Percentiles rank a stretch among this genome's conserved stretches.
These are phyloP conservation scores for Aphidius gifuensis DNA, from an alignment of 1,140 invertebrate genomes.

Conservation along the genomic window DNA sequence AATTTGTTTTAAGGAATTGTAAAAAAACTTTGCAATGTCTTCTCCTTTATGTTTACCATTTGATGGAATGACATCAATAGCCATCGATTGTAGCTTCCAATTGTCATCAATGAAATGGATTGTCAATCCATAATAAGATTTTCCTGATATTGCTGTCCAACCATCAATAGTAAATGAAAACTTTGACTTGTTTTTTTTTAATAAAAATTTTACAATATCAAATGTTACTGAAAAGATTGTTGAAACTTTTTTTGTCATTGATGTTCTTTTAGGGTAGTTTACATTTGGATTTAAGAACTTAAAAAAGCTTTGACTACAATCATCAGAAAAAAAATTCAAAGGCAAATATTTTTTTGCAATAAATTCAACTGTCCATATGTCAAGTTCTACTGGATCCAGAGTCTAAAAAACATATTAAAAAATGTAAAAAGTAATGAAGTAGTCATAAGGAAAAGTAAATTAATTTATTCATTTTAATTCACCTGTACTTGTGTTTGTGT, in stretches of 20 bases:
- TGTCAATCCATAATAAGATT: conserved; percentile 25
- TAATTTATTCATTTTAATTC: background rate
- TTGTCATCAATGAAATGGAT: conserved; percentile 26
- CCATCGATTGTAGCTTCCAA: conserved; percentile 22
- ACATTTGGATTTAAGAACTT: conserved; percentile 6
- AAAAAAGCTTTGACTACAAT: conserved; percentile 23
- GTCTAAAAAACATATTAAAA: background rate
- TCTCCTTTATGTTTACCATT: conserved; percentile 22
- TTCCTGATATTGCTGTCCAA: conserved; percentile 21
- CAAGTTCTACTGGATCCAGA: background rate
- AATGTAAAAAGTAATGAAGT: background rate
- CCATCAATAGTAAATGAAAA: conserved; percentile 15
- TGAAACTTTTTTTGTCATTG: conserved; percentile 12
- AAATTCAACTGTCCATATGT: background rate
- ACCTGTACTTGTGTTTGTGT: background rate
- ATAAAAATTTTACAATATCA: conserved; percentile 3
- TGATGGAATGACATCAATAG: conserved; percentile 25
- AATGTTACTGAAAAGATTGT: conserved; percentile 2
- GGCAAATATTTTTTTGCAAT: conserved; percentile 25
- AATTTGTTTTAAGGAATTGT: conserved; percentile 11
- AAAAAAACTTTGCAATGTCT: conserved; percentile 18
- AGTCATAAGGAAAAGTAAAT: background rate
- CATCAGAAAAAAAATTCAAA: conserved; percentile 22
- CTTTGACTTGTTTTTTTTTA: conserved; percentile 12
- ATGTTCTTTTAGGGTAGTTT: conserved; percentile 15